Conservation (phyloP, 1,140 invertebrate species). For the Nylanderia fulva region DNA sequence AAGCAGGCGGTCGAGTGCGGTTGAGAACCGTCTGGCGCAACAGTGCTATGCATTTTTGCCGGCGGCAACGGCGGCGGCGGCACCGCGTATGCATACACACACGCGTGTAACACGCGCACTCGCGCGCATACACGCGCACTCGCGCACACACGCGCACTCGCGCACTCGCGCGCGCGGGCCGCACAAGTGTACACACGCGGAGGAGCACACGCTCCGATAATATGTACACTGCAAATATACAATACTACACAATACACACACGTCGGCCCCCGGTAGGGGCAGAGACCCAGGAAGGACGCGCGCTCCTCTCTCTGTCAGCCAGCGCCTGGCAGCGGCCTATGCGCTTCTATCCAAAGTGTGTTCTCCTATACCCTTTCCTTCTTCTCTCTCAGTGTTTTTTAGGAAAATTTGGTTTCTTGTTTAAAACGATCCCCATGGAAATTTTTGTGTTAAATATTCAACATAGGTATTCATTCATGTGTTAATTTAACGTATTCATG, state of each 20-base stretch:
- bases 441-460: no score
- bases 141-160: conserved; percentile 33
- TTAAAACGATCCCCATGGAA: no score
- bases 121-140: conserved; percentile 41
- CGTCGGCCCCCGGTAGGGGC: conserved; percentile 77
- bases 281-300: conserved; percentile 86
- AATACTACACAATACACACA: conserved; percentile 79
- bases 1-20: conserved; percentile 55
- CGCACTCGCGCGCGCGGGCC: neutral
- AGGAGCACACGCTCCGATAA: conserved; percentile 75
- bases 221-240: conserved; percentile 83
- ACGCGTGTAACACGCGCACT: conserved; percentile 47
- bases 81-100: conserved; percentile 60
- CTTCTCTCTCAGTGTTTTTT: no score
- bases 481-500: no score
- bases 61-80: conserved; percentile 51
- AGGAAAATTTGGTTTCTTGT: no score
- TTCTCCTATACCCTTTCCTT: conserved; percentile 54
- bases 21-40: conserved; percentile 82
- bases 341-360: conserved; percentile 61
- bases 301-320: conserved; percentile 71
- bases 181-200: conserved; percentile 59
- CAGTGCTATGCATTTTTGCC: conserved; percentile 83
- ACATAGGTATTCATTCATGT: no score
- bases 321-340: conserved; percentile 58